These are phyloP conservation scores for Vespertilio murinus DNA, from an alignment of 2,797 vertebrate species.

Conservation along the genomic window DNA sequence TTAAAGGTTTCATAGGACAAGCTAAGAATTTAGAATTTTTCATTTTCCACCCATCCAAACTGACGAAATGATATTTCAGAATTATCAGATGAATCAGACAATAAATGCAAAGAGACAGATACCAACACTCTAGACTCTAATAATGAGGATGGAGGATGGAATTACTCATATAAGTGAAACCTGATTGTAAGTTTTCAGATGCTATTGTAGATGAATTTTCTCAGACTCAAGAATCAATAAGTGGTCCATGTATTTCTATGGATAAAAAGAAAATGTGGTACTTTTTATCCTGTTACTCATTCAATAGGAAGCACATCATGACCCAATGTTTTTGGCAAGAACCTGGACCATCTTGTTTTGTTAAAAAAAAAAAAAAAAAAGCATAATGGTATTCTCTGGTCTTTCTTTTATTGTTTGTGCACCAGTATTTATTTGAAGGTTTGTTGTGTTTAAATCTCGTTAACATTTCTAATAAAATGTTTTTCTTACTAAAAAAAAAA, in stretches of 20 bases:
- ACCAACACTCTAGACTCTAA: not conserved
- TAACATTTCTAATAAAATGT: not conserved
- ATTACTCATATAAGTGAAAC: not conserved
- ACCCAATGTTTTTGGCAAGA: not conserved
- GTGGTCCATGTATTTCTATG: not conserved
- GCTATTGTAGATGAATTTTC: not conserved
- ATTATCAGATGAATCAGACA: slow-evolving; percentile 26
- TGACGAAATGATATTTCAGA: not conserved
- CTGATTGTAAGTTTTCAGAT: not conserved
- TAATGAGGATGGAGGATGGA: not conserved
- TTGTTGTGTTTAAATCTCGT: slow-evolving; percentile 12
- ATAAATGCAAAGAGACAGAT: not conserved
- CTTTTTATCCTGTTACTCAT: not conserved
- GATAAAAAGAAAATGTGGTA: not conserved
- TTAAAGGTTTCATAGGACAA: not conserved
- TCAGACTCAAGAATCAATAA: slow-evolving; percentile 18
- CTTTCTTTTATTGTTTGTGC: not conserved
- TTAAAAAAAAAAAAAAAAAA: too few relatives aligned
- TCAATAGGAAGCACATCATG: not conserved
- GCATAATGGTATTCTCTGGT: not conserved
- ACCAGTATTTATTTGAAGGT: not conserved
- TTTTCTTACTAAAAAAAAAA: not conserved
- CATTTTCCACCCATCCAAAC: not conserved
- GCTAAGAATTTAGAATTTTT: not conserved
- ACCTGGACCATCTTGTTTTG: not conserved